Evolutionary conservation across 2,113 vertebrate genomes (phyloP).

Genomic region (Aspidoscelis tigris): DNA sequence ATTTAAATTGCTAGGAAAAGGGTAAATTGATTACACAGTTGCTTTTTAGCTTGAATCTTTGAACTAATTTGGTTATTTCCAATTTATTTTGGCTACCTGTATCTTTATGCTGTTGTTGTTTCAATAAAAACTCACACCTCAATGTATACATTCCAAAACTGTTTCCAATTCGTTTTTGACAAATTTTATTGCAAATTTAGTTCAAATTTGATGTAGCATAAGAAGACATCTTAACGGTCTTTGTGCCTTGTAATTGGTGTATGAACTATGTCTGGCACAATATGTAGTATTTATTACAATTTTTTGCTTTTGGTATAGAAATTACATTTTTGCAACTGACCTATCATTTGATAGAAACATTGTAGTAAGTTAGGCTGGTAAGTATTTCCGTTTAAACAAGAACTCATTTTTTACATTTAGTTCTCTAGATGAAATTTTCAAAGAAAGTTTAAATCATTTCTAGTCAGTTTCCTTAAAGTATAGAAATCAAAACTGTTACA

Average conservation of each 20-base stretch:
- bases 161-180: slow-evolving; percentile 98
- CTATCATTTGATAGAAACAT: slow-evolving; percentile 75
- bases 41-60: slow-evolving; percentile 83
- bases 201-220: slow-evolving; percentile 87
- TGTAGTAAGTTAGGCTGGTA: slow-evolving; percentile 86
- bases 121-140: slow-evolving; percentile 98
- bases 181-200: slow-evolving; percentile 95
- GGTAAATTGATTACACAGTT: slow-evolving; percentile 84
- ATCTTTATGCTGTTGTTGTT: slow-evolving; percentile 99
- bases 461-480: slow-evolving; percentile 52
- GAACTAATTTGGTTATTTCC: slow-evolving; percentile 88
- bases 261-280: slow-evolving; percentile 81
- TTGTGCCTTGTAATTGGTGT: slow-evolving; percentile 81
- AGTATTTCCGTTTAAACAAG: slow-evolving; percentile 77
- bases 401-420: slow-evolving; percentile 62
- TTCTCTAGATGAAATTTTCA: slow-evolving; percentile 66
- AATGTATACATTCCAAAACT: slow-evolving; percentile 95
- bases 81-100: slow-evolving; percentile 95
- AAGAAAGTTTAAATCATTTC: slow-evolving; percentile 61
- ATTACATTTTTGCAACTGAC: slow-evolving; percentile 76
- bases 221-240: slow-evolving; percentile 82
- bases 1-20: slow-evolving; percentile 87
- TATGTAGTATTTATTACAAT: slow-evolving; percentile 78
- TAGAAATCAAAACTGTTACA: slow-evolving; percentile 47
- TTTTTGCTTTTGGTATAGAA: slow-evolving; percentile 82